Evolutionary conservation across 2,797 vertebrate species (phyloP), one percentile per base, ranked within the genome.

Genomic region (Myotis vivesi): DNA sequence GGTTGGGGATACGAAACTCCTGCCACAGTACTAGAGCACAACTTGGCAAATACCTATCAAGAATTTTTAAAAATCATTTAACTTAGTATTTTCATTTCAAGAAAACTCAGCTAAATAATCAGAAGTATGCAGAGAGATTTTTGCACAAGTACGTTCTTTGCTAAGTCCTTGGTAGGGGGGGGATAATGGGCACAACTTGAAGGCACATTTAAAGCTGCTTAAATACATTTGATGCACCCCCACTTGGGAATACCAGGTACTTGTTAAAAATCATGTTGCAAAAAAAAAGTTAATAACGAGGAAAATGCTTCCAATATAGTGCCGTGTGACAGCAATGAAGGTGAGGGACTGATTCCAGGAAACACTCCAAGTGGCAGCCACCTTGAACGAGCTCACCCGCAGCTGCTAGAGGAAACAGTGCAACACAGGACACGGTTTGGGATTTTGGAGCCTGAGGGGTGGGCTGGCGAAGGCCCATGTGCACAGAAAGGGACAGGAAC

Each of bases 71-170:
- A 81, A n/a, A 57, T 73, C 23, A 57, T n/a, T 71, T 87, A 12
- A 68, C 82, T 77, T 66, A 64, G 12, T 82, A 64, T 2, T 90
- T 62, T 59, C 41, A 79, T 64, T 88, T 94, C 15, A 72, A 82
- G 28, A 85, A 90, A 92, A 69, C n/a, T 79, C 79, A 84, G 41
- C 76, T 53, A 73, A 55, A 82, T 84, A 41, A 81, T 49, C n/a
- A 68, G 8, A 90, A 81, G 12, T 44, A 71, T 46, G 30, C 9
- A 81, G 76, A 91, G 77, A 23, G 2, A 75, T 46, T 87, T 76
- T 84, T 71, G 53, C 25, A 51, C 11, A 62, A 69, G 62, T 25
- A 16, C 64, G 12, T 79, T 62, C 36, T 25, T 49, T 51, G 51
- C 36, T 79, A 79, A 75, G 38, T 75, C 66, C 71, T 33, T 71